Percentiles rank a stretch among this genome's conserved stretches.
Evolutionary conservation across 37 sponge, comb jelly and placozoan species (phyloP).

Genomic region (Axinella damicornis): DNA sequence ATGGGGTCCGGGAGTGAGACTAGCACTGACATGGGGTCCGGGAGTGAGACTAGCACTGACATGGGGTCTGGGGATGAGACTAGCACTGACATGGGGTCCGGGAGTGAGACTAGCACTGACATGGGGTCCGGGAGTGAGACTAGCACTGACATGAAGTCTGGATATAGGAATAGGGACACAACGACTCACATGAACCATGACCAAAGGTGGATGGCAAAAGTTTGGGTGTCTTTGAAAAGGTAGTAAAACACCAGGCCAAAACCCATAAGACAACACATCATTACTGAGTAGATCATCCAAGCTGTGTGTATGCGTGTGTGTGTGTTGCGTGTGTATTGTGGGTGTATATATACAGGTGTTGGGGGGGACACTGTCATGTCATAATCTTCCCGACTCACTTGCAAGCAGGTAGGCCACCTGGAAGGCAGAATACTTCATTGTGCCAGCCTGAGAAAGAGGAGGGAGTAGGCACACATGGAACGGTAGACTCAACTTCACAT

Average conservation of each 20-base stretch:
- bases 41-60: no score
- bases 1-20: no score
- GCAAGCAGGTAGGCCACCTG: constrained; percentile 28
- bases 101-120: background rate
- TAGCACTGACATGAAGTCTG: no score
- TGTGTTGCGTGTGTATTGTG: background rate
- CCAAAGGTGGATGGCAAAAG: constrained; percentile 41
- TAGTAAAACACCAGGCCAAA: constrained; percentile 60
- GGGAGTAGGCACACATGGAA: background rate
- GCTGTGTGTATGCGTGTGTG: constrained; percentile 23
- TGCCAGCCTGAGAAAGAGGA: constrained; percentile 28
- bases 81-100: no score
- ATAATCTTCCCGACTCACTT: constrained; percentile 37
- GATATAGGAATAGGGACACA: background rate
- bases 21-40: no score
- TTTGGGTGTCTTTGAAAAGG: constrained; percentile 34
- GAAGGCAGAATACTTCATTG: constrained; percentile 49
- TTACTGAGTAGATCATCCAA: constrained; percentile 29
- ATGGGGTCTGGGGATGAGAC: no score
- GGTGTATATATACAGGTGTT: no score
- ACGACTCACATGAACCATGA: constrained; percentile 55
- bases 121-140: no score
- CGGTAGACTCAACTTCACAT: background rate
- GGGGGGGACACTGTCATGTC: no score
- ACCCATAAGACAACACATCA: background rate